These are phyloP conservation scores for Steatornis caripensis DNA, from an alignment of 2,113 vertebrate species.

Conservation along the genomic window DNA sequence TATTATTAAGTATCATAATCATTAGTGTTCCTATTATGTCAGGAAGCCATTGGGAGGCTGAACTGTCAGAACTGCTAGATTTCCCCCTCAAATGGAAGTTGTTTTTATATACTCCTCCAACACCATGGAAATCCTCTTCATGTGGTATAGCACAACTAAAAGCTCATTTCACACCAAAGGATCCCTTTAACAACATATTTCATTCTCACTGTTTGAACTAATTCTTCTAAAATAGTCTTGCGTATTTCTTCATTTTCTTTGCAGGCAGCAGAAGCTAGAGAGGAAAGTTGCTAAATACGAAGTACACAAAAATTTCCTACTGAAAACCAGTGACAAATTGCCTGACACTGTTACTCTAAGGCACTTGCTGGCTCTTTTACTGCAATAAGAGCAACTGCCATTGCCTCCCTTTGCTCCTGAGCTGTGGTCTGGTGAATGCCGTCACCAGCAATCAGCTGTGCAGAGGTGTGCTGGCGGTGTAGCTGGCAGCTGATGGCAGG, in stretches of 20 bases:
- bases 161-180: background rate
- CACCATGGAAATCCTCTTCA: background rate
- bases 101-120: background rate
- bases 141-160: background rate
- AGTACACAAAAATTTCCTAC: constrained; percentile 73
- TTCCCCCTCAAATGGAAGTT: background rate
- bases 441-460: background rate
- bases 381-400: background rate
- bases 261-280: constrained; percentile 70
- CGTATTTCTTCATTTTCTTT: background rate
- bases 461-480: background rate
- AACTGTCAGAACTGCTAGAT: background rate
- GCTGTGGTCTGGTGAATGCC: background rate
- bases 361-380: background rate
- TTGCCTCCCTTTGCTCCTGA: background rate
- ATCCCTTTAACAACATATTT: background rate
- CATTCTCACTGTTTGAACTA: background rate
- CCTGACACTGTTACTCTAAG: constrained; percentile 44
- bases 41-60: background rate
- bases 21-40: background rate
- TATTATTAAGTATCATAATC: background rate
- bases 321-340: constrained; percentile 70
- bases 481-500: background rate
- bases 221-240: background rate
- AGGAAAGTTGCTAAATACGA: constrained; percentile 66